These are phyloP conservation scores for Mesocentrotus franciscanus DNA, from an alignment of 53 echinoderm and acorn worm species.

Conservation along the genomic window DNA sequence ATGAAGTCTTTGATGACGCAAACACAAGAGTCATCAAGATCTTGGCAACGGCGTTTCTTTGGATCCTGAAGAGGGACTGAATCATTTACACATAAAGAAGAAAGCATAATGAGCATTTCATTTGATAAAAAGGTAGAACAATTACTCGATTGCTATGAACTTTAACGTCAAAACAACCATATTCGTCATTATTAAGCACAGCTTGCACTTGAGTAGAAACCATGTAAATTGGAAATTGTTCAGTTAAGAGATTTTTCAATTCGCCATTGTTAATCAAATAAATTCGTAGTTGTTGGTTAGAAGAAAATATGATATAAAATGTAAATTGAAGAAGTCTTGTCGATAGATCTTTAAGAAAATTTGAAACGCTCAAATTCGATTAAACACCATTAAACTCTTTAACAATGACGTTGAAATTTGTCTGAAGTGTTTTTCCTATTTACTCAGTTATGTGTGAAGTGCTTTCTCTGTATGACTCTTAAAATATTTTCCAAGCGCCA, in stretches of 20 bases:
- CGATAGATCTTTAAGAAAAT: too few relatives aligned
- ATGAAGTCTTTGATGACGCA: neutral
- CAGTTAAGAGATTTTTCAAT: neutral
- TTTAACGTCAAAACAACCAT: neutral
- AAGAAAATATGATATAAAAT: too few relatives aligned
- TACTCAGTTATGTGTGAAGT: neutral
- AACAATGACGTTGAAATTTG: neutral
- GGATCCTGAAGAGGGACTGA: neutral
- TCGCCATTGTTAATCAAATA: too few relatives aligned
- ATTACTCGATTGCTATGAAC: neutral
- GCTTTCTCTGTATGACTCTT: neutral
- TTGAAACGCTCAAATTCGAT: neutral
- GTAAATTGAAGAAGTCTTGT: too few relatives aligned
- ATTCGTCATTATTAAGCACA: neutral
- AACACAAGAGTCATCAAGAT: neutral
- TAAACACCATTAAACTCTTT: neutral
- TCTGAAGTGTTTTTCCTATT: neutral
- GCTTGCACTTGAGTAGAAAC: neutral
- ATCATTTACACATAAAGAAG: neutral
- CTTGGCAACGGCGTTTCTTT: neutral
- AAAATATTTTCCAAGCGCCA: neutral
- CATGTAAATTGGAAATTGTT: neutral
- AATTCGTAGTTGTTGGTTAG: too few relatives aligned
- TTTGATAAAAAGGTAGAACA: neutral
- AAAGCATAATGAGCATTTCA: neutral